Percentiles rank a stretch among this genome's conserved stretches.
Conservation (phyloP, 2,888 invertebrate genomes). For the Prionchulus punctatus region DNA sequence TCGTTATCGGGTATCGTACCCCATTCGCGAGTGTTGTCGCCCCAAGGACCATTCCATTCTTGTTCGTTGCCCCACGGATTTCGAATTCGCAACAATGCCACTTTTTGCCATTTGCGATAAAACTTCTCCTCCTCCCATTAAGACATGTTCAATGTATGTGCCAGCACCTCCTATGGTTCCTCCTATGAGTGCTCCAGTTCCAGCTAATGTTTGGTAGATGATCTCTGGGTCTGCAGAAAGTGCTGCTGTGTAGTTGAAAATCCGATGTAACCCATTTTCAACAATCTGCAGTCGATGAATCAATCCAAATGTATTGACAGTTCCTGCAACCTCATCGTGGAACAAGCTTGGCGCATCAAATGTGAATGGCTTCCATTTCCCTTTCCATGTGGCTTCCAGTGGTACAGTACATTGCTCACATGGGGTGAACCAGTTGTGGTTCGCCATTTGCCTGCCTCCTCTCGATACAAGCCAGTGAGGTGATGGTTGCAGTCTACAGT, state of each 20-base stretch:
- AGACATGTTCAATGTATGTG: not conserved
- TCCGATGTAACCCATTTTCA: not conserved
- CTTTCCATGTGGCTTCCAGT: not conserved
- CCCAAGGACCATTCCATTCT: too few relatives aligned
- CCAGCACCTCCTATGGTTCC: not conserved
- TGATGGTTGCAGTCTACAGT: slow-evolving; percentile 2
- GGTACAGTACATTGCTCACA: not conserved
- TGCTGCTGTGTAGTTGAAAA: not conserved
- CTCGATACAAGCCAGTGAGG: not conserved
- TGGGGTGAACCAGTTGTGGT: not conserved
- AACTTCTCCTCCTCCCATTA: too few relatives aligned
- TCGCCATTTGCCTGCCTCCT: not conserved
- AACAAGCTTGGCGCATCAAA: not conserved
- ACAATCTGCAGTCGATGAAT: not conserved
- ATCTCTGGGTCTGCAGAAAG: not conserved
- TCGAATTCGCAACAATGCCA: too few relatives aligned
- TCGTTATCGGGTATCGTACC: too few relatives aligned
- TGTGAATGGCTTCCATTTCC: not conserved
- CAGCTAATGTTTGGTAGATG: not conserved
- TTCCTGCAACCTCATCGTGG: not conserved
- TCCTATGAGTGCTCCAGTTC: not conserved
- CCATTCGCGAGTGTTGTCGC: too few relatives aligned
- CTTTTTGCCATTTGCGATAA: too few relatives aligned
- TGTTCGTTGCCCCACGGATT: too few relatives aligned
- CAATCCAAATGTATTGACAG: not conserved